Conservation (phyloP, 1,140 invertebrate genomes). For the Phymastichus coffea region DNA sequence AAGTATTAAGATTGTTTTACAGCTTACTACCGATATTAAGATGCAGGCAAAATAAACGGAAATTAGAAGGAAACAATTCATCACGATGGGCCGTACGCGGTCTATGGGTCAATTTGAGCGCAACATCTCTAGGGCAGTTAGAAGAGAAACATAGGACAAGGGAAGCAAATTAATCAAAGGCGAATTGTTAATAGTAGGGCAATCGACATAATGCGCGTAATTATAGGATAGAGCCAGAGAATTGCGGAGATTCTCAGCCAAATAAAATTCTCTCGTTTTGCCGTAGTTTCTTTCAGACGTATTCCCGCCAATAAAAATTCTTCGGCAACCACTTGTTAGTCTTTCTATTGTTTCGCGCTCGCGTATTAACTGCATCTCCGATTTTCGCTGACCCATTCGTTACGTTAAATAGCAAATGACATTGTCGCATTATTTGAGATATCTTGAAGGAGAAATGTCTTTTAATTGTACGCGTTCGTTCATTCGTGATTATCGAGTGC, state of each 20-base stretch:
- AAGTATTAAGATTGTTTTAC: no score
- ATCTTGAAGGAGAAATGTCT: no score
- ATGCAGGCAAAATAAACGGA: background rate
- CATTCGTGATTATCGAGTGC: no score
- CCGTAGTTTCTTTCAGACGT: background rate
- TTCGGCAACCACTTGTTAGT: background rate
- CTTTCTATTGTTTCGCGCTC: constrained; percentile 9
- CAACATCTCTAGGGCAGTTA: background rate
- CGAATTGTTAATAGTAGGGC: constrained; percentile 15
- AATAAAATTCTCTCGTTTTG: constrained; percentile 2
- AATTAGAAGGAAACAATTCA: constrained; percentile 2
- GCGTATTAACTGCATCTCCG: no score
- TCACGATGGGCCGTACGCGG: background rate
- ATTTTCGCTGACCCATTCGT: no score
- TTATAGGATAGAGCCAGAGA: constrained; percentile 4
- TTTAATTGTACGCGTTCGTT: no score
- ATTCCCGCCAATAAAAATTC: constrained; percentile 17
- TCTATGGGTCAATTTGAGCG: background rate
- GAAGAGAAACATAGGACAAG: background rate
- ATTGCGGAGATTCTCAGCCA: background rate
- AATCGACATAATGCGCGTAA: constrained; percentile 21
- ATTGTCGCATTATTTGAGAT: no score
- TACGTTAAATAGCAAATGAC: no score
- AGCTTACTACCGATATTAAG: no score
- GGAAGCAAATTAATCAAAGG: constrained; percentile 17